phyloP scores from a whole-genome alignment of 2,888 invertebrate genomes.

The Azorinus chamasolen region DNA sequence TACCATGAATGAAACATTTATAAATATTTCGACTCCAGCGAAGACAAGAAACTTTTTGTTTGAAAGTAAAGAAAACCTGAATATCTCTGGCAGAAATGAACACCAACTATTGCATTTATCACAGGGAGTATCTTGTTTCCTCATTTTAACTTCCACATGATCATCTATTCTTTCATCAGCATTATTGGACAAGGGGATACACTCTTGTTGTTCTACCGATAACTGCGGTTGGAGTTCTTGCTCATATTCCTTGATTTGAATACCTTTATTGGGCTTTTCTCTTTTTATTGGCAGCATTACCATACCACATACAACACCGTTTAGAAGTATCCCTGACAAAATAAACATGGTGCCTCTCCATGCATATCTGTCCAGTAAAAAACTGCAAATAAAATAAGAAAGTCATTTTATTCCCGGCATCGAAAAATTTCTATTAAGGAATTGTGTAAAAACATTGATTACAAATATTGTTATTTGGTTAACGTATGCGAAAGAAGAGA shows the following conservation, averaged over 20 bases:
- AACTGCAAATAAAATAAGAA: conserved; percentile 11
- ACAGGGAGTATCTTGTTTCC: no score
- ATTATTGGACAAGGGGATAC: no score
- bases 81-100: conserved; percentile 2
- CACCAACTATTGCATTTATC: no score
- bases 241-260: no score
- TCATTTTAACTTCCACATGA: no score
- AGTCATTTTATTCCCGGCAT: no score
- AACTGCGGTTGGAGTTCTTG: no score
- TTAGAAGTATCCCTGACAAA: conserved; percentile 19
- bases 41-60: conserved; percentile 91
- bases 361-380: conserved; percentile 19
- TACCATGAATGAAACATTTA: conserved; percentile 96
- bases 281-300: conserved; percentile 15
- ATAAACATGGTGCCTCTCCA: conserved; percentile 32
- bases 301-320: conserved; percentile 21
- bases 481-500: not conserved
- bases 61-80: conserved; percentile 17
- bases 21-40: conserved; percentile 95
- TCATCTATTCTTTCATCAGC: no score
- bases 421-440: no score
- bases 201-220: no score
- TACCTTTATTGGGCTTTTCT: not conserved
- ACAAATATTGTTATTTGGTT: not conserved
- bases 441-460: not conserved